phyloP scores from a whole-genome alignment of 2,797 vertebrate species.

The Florisuga fusca region DNA sequence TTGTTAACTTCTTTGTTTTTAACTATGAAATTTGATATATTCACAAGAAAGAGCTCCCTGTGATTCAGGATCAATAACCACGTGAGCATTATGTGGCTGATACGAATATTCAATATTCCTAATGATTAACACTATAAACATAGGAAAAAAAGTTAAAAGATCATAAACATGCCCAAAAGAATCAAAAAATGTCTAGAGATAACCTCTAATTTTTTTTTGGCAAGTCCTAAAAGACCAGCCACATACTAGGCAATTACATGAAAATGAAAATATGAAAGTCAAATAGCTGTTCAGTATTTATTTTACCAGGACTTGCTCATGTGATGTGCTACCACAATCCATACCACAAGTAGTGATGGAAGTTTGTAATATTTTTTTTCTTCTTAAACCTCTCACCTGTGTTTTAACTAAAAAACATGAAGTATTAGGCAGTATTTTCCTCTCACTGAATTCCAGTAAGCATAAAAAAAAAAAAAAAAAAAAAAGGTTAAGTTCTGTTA shows the following conservation, averaged over 20 bases:
- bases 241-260: neutral
- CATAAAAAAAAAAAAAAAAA: neutral
- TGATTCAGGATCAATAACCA: neutral
- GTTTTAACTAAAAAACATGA: neutral
- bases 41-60: rapidly evolving
- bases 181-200: neutral
- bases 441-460: neutral
- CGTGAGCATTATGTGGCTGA: too few relatives aligned
- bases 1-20: neutral
- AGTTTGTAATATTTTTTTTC: neutral
- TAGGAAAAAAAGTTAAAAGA: neutral
- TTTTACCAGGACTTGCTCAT: neutral
- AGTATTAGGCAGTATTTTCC: neutral
- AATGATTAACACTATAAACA: neutral
- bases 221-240: neutral
- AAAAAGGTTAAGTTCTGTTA: neutral
- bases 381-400: neutral
- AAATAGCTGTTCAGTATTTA: neutral
- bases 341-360: neutral
- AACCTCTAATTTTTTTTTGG: neutral
- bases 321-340: neutral
- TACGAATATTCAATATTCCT: neutral
- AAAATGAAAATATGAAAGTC: neutral
- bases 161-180: neutral
- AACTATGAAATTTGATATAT: neutral